phyloP scores from a whole-genome alignment of 2,888 invertebrate genomes.

The Helobdella robusta region DNA sequence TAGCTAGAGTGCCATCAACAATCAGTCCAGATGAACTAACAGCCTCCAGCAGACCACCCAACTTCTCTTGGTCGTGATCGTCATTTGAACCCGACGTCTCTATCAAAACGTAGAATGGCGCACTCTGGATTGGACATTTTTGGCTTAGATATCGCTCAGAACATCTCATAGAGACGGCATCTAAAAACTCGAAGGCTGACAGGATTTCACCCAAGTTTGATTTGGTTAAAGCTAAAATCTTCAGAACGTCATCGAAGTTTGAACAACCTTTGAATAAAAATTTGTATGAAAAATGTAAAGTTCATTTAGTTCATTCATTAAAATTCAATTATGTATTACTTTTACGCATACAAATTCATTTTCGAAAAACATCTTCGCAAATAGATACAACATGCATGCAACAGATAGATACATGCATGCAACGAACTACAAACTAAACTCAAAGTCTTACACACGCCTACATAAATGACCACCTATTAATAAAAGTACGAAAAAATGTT shows the following conservation, averaged over 20 bases:
- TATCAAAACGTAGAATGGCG: constrained; percentile 45
- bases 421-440: too few species aligned
- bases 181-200: constrained; percentile 91
- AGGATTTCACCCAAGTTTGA: constrained; percentile 73
- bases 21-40: constrained; percentile 65
- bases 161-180: constrained; percentile 63
- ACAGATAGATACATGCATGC: too few species aligned
- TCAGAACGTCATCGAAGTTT: constrained; percentile 67
- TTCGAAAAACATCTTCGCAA: too few species aligned
- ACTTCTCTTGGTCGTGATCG: constrained; percentile 76
- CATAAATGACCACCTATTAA: neutral
- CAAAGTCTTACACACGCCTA: too few species aligned
- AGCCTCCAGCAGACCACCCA: constrained; percentile 65
- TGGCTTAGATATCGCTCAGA: constrained; percentile 59
- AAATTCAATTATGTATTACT: too few species aligned
- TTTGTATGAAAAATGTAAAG: too few species aligned
- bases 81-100: constrained; percentile 64
- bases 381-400: too few species aligned
- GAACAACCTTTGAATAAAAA: constrained; percentile 57
- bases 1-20: constrained; percentile 71
- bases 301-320: too few species aligned
- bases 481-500: neutral
- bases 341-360: too few species aligned
- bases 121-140: constrained; percentile 34
- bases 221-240: constrained; percentile 67